Base-by-base conservation (phyloP, 2,888 invertebrate genomes). In the Oxytorus armatus region DNA sequence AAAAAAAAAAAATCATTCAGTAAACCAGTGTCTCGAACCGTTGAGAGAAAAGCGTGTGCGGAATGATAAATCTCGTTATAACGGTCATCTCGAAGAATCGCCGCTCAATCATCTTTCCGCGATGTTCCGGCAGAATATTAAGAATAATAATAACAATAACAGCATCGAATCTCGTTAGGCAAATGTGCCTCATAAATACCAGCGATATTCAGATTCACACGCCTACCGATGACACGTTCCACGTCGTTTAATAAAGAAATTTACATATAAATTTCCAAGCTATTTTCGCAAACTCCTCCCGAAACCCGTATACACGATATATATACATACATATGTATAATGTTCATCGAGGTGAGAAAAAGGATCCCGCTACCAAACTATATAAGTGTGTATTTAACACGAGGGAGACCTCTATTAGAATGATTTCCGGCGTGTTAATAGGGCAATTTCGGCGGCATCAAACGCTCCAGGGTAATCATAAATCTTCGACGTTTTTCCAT, bases 151-250 rank as follows among this genome's bases (percentile, higher is more conserved):
- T 29, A 59, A 55, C 8, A 33, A 47, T 3, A 61, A 51, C 59
- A 59, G 63, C 10, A 36, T 53, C 53, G 77, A 68, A 80, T 77
- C 47, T 80, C 61, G 80, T 80, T 80, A 76, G 55, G 39, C 39
- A 77, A 80, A 80, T 77, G 76, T 73, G 68, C 11, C 68, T 66
- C 75, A 42, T 79, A 74, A 79, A 79, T 70, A 49, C 51, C 65
- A 47, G 25, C 68, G 68, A 63, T 66, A 23, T 44, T 21, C 36
- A 23, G 23, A 18, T 36, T 70, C 70, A 49, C 75, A 79, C 79
- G 79, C 76, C 77, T 72, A 36, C 11, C 73, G 77, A 76, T 76
- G 76, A 80, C 66, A 72, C 59, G 66, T 49, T 49, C n/a, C 39
- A 49, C 18, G 76, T 29, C 39, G 47, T 73, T 68, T 80, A 73